Evolutionary conservation across 2,888 invertebrate species (phyloP).

Genomic region (Sylvicola cinctus): DNA sequence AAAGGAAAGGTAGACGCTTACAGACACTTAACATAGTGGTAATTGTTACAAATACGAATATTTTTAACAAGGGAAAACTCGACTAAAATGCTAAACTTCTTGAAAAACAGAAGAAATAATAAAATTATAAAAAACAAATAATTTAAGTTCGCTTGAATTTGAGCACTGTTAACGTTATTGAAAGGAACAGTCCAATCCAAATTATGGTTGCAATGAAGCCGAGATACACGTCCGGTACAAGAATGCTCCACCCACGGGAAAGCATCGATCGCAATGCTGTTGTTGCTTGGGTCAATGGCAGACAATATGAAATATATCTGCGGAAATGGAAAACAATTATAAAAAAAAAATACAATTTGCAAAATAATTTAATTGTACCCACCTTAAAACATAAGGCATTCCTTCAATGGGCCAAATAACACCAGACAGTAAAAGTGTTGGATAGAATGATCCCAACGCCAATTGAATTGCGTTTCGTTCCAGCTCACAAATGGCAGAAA

Average conservation of each 20-base stretch:
- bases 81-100: too few relatives aligned
- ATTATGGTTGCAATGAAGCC: constrained; percentile 68
- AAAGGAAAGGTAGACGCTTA: not conserved
- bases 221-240: constrained; percentile 64
- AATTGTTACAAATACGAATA: not conserved
- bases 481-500: constrained; percentile 77
- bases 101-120: too few relatives aligned
- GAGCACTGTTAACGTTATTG: constrained; percentile 58
- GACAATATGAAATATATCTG: constrained; percentile 54
- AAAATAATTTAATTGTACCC: constrained; percentile 4
- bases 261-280: constrained; percentile 70
- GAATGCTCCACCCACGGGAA: constrained; percentile 69
- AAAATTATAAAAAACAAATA: too few relatives aligned
- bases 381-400: constrained; percentile 65
- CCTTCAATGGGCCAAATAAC: constrained; percentile 95
- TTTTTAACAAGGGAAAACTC: not conserved
- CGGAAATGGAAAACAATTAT: constrained; percentile 5
- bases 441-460: constrained; percentile 87
- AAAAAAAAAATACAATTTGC: constrained; percentile 3
- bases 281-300: constrained; percentile 85
- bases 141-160: constrained; percentile 58
- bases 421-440: constrained; percentile 75
- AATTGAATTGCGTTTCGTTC: constrained; percentile 86
- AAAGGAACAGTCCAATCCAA: constrained; percentile 70
- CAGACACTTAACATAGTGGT: not conserved